These are phyloP conservation scores for Mesoligia furuncula DNA, from an alignment of 2,888 invertebrate species.

Conservation along the genomic window DNA sequence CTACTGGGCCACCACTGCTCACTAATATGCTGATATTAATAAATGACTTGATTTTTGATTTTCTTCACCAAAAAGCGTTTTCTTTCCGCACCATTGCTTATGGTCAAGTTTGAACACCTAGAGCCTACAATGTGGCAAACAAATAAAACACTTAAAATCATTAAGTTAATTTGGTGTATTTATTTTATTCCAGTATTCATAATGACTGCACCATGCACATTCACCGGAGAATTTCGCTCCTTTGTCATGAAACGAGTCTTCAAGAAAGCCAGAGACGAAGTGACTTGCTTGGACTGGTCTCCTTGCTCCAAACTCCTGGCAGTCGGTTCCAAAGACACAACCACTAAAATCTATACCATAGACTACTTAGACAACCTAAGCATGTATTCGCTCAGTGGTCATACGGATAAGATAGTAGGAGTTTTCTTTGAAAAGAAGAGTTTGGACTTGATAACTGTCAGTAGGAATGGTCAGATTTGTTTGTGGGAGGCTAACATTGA, in stretches of 20 bases:
- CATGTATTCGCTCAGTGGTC: slow-evolving; percentile 94
- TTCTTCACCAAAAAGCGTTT: too few relatives aligned
- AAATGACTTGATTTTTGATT: too few relatives aligned
- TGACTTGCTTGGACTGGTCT: slow-evolving; percentile 97
- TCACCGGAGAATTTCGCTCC: slow-evolving; percentile 95
- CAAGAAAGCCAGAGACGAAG: slow-evolving; percentile 95
- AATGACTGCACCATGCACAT: slow-evolving; percentile 95
- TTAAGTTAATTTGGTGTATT: background rate
- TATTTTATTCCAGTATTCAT: slow-evolving; percentile 92
- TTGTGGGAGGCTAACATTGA: slow-evolving; percentile 96
- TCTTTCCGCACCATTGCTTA: background rate
- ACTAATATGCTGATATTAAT: too few relatives aligned
- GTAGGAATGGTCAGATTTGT: slow-evolving; percentile 95
- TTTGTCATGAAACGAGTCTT: slow-evolving; percentile 96
- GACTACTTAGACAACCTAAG: slow-evolving; percentile 94
- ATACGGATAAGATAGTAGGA: slow-evolving; percentile 95
- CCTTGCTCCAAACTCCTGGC: slow-evolving; percentile 96
- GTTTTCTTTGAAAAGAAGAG: slow-evolving; percentile 97
- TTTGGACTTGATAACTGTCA: slow-evolving; percentile 95
- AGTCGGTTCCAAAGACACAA: slow-evolving; percentile 97
- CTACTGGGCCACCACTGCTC: too few relatives aligned
- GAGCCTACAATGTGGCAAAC: background rate
- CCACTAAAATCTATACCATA: slow-evolving; percentile 95
- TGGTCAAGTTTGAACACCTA: background rate
- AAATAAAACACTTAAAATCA: background rate